A percentile compares a stretch with the other conserved stretches of the same genome.
phyloP scores from a whole-genome alignment of 2,113 vertebrate genomes.

The Actinemys pallida region DNA sequence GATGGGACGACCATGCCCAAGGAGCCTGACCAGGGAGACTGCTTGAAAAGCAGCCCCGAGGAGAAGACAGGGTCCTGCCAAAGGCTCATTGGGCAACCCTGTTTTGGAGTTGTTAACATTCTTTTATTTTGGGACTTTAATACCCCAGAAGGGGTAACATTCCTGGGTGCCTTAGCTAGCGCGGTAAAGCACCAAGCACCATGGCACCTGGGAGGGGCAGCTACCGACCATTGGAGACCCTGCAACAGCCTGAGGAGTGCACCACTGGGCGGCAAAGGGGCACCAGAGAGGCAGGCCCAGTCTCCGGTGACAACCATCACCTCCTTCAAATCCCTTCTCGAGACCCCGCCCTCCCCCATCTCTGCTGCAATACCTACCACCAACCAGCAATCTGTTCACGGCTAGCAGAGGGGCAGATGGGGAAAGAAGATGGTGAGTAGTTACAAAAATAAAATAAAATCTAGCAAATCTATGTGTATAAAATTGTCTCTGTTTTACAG shows the following conservation, averaged over 20 bases:
- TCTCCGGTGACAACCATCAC: background rate
- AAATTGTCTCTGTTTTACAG: background rate
- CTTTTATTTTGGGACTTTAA: background rate
- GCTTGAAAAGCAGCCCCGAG: background rate
- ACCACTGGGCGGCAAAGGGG: background rate
- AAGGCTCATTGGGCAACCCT: background rate
- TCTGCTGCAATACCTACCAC: background rate
- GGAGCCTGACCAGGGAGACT: background rate
- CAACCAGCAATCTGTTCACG: constrained; percentile 43
- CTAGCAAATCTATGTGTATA: background rate
- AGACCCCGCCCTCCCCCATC: background rate
- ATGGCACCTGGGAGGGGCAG: background rate
- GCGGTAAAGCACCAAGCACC: background rate
- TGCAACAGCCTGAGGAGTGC: background rate
- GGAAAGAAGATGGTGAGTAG: constrained; percentile 48
- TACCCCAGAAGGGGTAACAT: background rate
- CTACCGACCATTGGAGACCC: background rate
- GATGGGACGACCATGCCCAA: too few species aligned
- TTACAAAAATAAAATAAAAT: constrained; percentile 45
- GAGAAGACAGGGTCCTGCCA: background rate
- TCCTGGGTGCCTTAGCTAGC: background rate
- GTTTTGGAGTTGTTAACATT: background rate
- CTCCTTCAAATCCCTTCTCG: background rate
- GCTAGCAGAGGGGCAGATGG: background rate
- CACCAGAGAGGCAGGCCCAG: too few species aligned